Percentiles rank a stretch among this genome's conserved stretches.
phyloP scores from a whole-genome alignment of 1,140 invertebrate species.

The Dendroctonus valens region DNA sequence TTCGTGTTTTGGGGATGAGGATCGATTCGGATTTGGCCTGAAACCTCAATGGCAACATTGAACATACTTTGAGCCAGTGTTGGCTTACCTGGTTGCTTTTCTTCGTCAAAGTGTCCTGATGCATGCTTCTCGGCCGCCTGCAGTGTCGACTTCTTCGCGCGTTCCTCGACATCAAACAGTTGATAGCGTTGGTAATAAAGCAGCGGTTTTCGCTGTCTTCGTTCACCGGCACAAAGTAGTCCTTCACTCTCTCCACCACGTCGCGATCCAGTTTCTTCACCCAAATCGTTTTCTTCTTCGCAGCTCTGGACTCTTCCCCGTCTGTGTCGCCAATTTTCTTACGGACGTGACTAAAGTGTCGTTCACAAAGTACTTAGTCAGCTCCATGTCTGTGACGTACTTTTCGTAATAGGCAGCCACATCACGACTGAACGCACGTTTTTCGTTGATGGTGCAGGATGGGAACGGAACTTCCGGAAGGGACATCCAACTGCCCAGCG shows the following conservation, averaged over 20 bases:
- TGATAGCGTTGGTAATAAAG: slow-evolving; percentile 42
- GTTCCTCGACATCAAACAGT: slow-evolving; percentile 41
- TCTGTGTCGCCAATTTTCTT: slow-evolving; percentile 5
- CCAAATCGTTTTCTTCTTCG: slow-evolving; percentile 33
- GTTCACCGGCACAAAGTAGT: slow-evolving; percentile 31
- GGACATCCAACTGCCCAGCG: slow-evolving; percentile 83
- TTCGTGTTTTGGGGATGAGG: slow-evolving; percentile 28
- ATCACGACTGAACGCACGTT: slow-evolving; percentile 65
- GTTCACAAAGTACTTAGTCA: slow-evolving; percentile 64
- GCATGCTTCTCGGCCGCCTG: slow-evolving; percentile 17
- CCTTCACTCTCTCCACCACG: slow-evolving; percentile 35
- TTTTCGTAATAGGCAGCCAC: slow-evolving; percentile 80
- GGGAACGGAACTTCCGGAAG: slow-evolving; percentile 61
- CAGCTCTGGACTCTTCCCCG: background rate
- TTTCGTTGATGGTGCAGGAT: slow-evolving; percentile 45
- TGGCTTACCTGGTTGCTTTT: background rate
- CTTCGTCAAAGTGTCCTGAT: background rate
- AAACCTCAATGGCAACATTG: background rate
- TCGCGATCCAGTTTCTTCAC: slow-evolving; percentile 40
- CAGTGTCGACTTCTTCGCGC: slow-evolving; percentile 36
- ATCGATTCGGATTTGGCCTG: slow-evolving; percentile 15
- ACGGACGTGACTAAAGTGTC: slow-evolving; percentile 62
- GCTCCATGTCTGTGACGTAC: slow-evolving; percentile 65
- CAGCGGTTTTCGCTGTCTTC: slow-evolving; percentile 30
- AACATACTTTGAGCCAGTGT: background rate